Percentiles rank a stretch among this genome's conserved stretches.
Conservation (phyloP, 2,113 vertebrate species). For the Aphyosemion australe region DNA sequence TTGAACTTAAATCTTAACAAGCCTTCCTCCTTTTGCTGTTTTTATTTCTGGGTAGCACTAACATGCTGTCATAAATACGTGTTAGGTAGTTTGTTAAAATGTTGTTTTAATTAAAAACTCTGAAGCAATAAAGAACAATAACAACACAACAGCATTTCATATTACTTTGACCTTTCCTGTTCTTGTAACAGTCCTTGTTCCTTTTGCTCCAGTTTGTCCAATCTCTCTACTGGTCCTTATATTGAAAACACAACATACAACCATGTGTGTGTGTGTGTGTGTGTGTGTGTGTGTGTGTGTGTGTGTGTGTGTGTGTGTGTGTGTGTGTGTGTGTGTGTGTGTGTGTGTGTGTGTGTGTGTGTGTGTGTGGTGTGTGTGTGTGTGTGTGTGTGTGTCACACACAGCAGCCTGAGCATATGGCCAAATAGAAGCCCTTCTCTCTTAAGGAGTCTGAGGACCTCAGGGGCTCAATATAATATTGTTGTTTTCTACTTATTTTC, state of each 20-base stretch:
- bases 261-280: constrained; percentile 8
- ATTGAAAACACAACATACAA: constrained; percentile 37
- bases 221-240: constrained; percentile 27
- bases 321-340: too few species aligned
- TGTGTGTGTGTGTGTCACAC: constrained; percentile 42
- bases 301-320: too few species aligned
- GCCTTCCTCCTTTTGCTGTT: too few species aligned
- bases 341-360: background rate
- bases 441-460: constrained; percentile 67
- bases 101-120: background rate
- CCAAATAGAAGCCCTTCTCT: constrained; percentile 50
- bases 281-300: background rate
- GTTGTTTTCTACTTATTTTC: constrained; percentile 69
- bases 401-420: constrained; percentile 45
- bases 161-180: constrained; percentile 11
- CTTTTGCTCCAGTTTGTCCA: constrained; percentile 33
- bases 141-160: background rate
- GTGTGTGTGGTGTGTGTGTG: constrained; percentile 11
- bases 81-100: background rate
- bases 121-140: background rate
- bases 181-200: constrained; percentile 24
- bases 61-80: too few species aligned
- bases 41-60: too few species aligned
- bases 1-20: too few species aligned
- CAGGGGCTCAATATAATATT: constrained; percentile 67